Conservation (phyloP, 2,797 vertebrate species). For the Pterois miles region DNA sequence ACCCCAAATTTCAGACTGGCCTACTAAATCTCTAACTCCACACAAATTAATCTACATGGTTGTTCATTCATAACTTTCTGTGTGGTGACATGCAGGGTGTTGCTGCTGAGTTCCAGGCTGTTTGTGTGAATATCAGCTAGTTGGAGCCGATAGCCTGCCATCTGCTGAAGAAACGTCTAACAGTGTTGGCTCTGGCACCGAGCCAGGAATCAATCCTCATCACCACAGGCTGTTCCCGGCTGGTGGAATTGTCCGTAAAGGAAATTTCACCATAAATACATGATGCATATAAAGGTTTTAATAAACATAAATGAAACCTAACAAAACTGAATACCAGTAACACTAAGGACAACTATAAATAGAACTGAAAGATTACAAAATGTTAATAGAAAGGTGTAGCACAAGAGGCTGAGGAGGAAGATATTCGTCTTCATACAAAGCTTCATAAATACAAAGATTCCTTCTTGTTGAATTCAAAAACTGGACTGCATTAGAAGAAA, state of each 20-base stretch:
- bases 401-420: background rate
- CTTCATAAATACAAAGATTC: background rate
- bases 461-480: background rate
- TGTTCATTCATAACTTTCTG: constrained; percentile 53
- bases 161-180: constrained; percentile 59
- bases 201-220: constrained; percentile 56
- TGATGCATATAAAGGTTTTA: background rate
- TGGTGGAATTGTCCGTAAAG: constrained; percentile 33
- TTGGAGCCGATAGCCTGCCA: constrained; percentile 50
- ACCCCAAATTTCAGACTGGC: constrained; percentile 14
- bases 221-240: constrained; percentile 45
- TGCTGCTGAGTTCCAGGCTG: constrained; percentile 34
- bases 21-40: background rate
- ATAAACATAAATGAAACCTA: constrained; percentile 9
- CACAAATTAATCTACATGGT: background rate
- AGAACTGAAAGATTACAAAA: background rate
- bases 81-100: background rate
- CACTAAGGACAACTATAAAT: constrained; percentile 9
- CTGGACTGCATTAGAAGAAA: background rate
- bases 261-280: constrained; percentile 35
- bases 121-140: constrained; percentile 49
- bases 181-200: constrained; percentile 48
- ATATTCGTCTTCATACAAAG: background rate
- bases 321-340: background rate
- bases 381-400: background rate